Percentiles rank a stretch among this genome's conserved stretches.
These are phyloP conservation scores for Dichetophora obliterata DNA, from an alignment of 2,888 invertebrate genomes.

Conservation along the genomic window DNA sequence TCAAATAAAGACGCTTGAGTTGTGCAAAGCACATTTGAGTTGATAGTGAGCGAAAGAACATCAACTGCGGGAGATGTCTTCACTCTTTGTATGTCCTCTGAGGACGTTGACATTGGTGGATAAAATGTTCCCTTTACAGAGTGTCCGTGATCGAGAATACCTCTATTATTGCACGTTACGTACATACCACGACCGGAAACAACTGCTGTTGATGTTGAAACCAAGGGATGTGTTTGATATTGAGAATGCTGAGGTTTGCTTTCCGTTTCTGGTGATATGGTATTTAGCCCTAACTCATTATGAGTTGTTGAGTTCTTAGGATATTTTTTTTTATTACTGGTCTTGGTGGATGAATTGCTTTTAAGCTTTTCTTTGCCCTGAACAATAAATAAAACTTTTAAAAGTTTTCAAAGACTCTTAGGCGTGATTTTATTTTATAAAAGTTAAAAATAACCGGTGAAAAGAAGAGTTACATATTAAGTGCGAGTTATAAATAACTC, in stretches of 20 bases:
- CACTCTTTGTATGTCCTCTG: background rate
- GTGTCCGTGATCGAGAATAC: conserved; percentile 84
- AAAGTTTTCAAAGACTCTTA: too few species aligned
- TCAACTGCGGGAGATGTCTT: conserved; percentile 1
- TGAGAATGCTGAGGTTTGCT: conserved; percentile 43
- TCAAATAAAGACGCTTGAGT: background rate
- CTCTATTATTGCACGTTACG: conserved; percentile 85
- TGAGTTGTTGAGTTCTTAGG: conserved; percentile 25
- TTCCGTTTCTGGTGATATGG: conserved; percentile 27
- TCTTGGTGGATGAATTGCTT: conserved; percentile 19
- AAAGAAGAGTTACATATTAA: too few species aligned
- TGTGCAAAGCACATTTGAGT: conserved; percentile 19
- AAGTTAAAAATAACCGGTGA: too few species aligned
- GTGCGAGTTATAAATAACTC: too few species aligned
- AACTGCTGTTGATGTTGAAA: conserved; percentile 73
- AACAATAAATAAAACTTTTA: too few species aligned
- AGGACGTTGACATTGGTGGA: conserved; percentile 87
- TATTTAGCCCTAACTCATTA: conserved; percentile 26
- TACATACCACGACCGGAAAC: conserved; percentile 90
- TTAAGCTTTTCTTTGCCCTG: background rate
- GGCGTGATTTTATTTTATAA: too few species aligned
- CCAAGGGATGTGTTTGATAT: conserved; percentile 62
- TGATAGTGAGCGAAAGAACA: background rate
- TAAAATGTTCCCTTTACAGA: conserved; percentile 91
- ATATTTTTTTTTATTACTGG: conserved; percentile 5